phyloP scores from a whole-genome alignment of 2,888 invertebrate species.

The Molanna angustata region DNA sequence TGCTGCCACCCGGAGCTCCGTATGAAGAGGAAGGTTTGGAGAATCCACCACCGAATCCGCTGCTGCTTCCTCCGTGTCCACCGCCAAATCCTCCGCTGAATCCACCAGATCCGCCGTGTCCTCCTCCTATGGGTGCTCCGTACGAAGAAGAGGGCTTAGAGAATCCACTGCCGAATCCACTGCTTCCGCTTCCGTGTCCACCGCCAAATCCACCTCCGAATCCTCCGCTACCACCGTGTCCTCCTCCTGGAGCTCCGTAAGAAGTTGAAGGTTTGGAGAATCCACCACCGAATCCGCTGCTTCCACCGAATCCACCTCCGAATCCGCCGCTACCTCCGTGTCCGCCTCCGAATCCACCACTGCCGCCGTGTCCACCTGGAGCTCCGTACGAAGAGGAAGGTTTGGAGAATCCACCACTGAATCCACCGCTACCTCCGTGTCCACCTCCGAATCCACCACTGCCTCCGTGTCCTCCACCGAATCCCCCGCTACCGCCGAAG shows the following conservation, averaged over 20 bases:
- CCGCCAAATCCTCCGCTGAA: constrained; percentile 27
- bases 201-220: constrained; percentile 22
- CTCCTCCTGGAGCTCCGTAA: constrained; percentile 38
- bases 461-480: constrained; percentile 54
- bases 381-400: constrained; percentile 37
- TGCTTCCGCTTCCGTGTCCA: constrained; percentile 31
- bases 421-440: constrained; percentile 22
- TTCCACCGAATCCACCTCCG: constrained; percentile 28
- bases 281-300: constrained; percentile 37
- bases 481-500: constrained; percentile 53
- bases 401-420: constrained; percentile 31
- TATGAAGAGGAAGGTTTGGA: constrained; percentile 38
- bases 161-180: constrained; percentile 25
- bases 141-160: constrained; percentile 49
- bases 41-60: constrained; percentile 31
- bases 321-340: constrained; percentile 30
- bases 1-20: constrained; percentile 37
- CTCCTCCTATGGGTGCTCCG: constrained; percentile 45
- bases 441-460: constrained; percentile 35
- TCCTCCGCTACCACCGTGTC: constrained; percentile 32
- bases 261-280: constrained; percentile 36
- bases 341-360: constrained; percentile 31
- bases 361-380: constrained; percentile 35
- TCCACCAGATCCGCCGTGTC: constrained; percentile 36
- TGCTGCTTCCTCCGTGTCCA: constrained; percentile 29